These are phyloP conservation scores for Athalia circularis DNA, from an alignment of 2,888 invertebrate species.

Conservation along the genomic window DNA sequence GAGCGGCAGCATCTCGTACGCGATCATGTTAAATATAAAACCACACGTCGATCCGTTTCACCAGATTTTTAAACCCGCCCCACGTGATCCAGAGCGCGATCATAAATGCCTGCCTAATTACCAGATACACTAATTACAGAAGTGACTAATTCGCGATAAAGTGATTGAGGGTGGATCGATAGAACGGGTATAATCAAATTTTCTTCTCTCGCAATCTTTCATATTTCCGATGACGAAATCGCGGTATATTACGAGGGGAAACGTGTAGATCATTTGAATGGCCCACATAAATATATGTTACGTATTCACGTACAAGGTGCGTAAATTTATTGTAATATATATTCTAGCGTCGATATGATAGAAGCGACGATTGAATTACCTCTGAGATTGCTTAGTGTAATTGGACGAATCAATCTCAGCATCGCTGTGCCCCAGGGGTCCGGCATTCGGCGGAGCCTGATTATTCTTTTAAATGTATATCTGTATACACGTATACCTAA, in stretches of 20 bases:
- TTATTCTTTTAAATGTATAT: slow-evolving; percentile 37
- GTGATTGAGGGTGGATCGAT: too few species aligned
- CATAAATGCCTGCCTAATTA: neutral
- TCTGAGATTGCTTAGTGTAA: slow-evolving; percentile 66
- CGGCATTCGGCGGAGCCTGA: slow-evolving; percentile 46
- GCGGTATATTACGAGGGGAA: too few species aligned
- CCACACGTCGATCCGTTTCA: neutral
- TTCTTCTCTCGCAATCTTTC: too few species aligned
- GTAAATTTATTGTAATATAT: neutral
- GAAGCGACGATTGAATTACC: slow-evolving; percentile 59
- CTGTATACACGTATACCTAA: slow-evolving; percentile 28
- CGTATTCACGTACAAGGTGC: too few species aligned
- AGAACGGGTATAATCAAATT: too few species aligned
- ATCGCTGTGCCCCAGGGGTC: slow-evolving; percentile 51
- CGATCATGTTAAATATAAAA: too few species aligned
- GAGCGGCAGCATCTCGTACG: too few species aligned
- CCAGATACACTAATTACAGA: neutral
- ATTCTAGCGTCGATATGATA: slow-evolving; percentile 21
- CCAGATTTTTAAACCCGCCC: neutral
- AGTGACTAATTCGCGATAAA: too few species aligned
- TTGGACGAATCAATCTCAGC: slow-evolving; percentile 68
- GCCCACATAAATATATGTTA: too few species aligned
- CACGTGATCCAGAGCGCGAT: neutral
- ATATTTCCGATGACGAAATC: too few species aligned
- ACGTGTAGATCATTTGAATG: too few species aligned